Evolutionary conservation across 1,140 invertebrate genomes (phyloP), one percentile per base, ranked within the genome.

Genomic region (Pachyrhynchus sulphureomaculatus): DNA sequence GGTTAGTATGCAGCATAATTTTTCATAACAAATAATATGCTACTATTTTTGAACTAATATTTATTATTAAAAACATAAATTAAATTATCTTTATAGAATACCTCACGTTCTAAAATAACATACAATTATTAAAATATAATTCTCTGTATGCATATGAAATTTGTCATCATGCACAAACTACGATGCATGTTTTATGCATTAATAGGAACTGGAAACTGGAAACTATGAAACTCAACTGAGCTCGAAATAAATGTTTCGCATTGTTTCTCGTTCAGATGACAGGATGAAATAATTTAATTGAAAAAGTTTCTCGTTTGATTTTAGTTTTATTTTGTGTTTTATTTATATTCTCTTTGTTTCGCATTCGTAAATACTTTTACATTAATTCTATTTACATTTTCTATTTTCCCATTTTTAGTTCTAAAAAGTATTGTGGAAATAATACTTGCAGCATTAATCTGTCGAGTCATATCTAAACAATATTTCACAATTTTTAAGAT

Each of bases 191-290:
- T 53, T 53, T 53, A 34, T 53, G 21, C 49, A 34, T 41, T 53
- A 39, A 53, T 53, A 53, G 49, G 21, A 53, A 53, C 49, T 53
- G 49, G 34, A 53, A 53, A 53, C 49, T 53, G 49, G 34, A 53
- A 53, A 53, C 49, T 49, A 49, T 49, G 47, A 49, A 49, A 49
- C 49, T 53, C 49, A 53, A 26, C 34, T 33, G 21, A 39, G 49
- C 36, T 36, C 24, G 39, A 53, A 53, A 53, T 34, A 53, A 53
- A 53, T 34, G 34, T n/a, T 18, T 34, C 15, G 33, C 49, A 53
- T 53, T 53, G 49, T 53, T 39, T 53, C 36, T 20, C 49, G 37
- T 53, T 53, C 36, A 34, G 18, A 53, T 23, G 34, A 34, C 21
- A 17, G 34, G 34, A 21, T 53, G 21, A 9, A 53, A 53, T 53